Conservation (phyloP, 2,888 invertebrate species). For the Alcis repandata region DNA sequence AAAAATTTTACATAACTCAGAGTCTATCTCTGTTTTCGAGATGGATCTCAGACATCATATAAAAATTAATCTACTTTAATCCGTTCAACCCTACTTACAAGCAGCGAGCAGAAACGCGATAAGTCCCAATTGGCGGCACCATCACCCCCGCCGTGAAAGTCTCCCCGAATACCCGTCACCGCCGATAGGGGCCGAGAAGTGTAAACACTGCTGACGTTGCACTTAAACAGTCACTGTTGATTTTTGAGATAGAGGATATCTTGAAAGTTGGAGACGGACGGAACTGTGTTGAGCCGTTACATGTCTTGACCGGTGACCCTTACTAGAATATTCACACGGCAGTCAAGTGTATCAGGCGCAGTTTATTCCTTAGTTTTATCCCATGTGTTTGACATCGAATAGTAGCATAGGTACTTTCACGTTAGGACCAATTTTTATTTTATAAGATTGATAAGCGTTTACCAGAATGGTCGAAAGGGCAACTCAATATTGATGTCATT, state of each 20-base stretch:
- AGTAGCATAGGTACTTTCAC: too few species aligned
- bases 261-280: not conserved
- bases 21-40: too few species aligned
- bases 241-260: slow-evolving; percentile 6
- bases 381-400: too few species aligned
- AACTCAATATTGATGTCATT: too few species aligned
- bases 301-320: not conserved
- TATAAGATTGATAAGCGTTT: too few species aligned
- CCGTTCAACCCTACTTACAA: slow-evolving; percentile 45
- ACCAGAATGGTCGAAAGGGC: too few species aligned
- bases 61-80: not conserved
- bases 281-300: not conserved
- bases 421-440: too few species aligned
- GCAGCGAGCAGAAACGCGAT: slow-evolving; percentile 57
- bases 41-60: too few species aligned
- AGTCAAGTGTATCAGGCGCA: too few species aligned
- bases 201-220: slow-evolving; percentile 44
- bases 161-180: slow-evolving; percentile 19
- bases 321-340: too few species aligned
- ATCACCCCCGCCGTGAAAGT: slow-evolving; percentile 28
- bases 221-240: slow-evolving; percentile 37
- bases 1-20: too few species aligned
- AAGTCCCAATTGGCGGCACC: slow-evolving; percentile 53
- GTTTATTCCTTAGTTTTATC: too few species aligned
- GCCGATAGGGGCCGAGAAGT: slow-evolving; percentile 31